Evolutionary conservation across 2,888 invertebrate species (phyloP).

Genomic region (Willowsia nigromaculata): DNA sequence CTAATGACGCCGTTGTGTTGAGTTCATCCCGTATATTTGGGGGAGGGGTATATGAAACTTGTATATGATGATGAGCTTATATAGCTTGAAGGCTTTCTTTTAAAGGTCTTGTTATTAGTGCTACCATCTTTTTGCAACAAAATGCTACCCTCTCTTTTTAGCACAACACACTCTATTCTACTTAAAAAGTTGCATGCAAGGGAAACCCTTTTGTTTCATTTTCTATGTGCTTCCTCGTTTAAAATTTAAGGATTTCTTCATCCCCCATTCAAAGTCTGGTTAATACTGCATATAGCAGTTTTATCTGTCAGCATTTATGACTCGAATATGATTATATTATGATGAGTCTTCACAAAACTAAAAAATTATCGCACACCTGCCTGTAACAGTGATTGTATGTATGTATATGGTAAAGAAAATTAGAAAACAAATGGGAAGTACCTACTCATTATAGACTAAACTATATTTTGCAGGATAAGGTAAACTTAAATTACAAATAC

Average conservation of each 20-base stretch:
- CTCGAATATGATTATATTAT: too few species aligned
- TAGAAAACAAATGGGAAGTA: not conserved
- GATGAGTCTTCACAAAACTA: not conserved
- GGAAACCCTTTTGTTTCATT: too few species aligned
- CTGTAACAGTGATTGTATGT: constrained; percentile 12
- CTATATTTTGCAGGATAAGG: not conserved
- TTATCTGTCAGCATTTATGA: not conserved
- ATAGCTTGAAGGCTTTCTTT: not conserved
- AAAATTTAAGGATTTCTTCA: too few species aligned
- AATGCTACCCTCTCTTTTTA: too few species aligned
- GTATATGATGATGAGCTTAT: too few species aligned
- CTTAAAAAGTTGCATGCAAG: too few species aligned
- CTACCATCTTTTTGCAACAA: too few species aligned
- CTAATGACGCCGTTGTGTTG: not conserved
- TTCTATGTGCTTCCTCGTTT: too few species aligned
- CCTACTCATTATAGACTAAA: not conserved
- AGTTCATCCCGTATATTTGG: not conserved
- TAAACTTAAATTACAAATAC: too few species aligned
- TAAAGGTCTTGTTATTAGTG: not conserved
- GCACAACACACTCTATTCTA: too few species aligned
- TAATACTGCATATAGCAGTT: too few species aligned
- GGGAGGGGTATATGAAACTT: not conserved
- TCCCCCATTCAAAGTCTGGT: too few species aligned
- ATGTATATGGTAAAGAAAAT: not conserved
- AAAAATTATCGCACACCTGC: not conserved